Evolutionary conservation across 64 coral and sea anemone species (phyloP).

Genomic region (Pachyseris speciosa): DNA sequence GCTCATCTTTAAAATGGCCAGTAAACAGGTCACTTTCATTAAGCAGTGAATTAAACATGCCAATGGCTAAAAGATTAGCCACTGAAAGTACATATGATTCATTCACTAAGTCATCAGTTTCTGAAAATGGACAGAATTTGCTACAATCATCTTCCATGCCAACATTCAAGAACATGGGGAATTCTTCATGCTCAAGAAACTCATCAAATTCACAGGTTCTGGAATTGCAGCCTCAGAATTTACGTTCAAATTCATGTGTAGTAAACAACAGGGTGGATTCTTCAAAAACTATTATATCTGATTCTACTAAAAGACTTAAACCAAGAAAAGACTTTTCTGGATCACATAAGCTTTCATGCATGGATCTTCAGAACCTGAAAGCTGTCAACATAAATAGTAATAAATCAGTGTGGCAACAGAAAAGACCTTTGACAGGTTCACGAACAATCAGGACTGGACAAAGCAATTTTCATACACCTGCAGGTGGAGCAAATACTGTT

Average conservation of each 20-base stretch:
- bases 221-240: neutral
- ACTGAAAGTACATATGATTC: neutral
- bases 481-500: neutral
- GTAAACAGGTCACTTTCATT: neutral
- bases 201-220: neutral
- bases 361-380: neutral
- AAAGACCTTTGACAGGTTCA: neutral
- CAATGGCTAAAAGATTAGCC: slow-evolving; percentile 50
- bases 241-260: neutral
- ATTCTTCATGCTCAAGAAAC: neutral
- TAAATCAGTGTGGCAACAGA: too few species aligned
- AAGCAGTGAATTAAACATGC: neutral
- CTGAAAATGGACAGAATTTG: neutral
- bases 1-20: neutral
- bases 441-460: too few species aligned
- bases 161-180: neutral
- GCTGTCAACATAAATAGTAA: neutral
- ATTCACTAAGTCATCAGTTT: neutral
- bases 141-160: neutral
- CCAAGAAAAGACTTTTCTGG: neutral
- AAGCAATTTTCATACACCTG: neutral
- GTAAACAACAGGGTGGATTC: neutral
- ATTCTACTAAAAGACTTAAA: neutral
- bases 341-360: neutral
- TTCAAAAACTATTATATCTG: neutral